phyloP scores from a whole-genome alignment of 1,140 invertebrate species.

The Drosophila willistoni region DNA sequence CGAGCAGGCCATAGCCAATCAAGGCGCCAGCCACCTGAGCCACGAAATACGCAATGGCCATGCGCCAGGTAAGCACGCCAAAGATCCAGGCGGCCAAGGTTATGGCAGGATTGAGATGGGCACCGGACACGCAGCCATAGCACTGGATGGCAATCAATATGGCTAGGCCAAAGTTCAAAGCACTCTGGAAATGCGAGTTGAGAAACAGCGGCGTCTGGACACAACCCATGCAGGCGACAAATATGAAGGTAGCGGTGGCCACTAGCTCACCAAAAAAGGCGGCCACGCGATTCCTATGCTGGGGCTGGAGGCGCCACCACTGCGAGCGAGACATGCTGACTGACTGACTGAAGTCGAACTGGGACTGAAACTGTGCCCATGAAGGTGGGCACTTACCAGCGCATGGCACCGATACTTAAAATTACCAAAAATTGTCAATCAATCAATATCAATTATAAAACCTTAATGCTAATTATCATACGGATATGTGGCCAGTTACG shows the following conservation, averaged over 20 bases:
- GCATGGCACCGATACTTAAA: conserved; percentile 31
- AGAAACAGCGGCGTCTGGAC: conserved; percentile 67
- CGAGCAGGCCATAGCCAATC: conserved; percentile 87
- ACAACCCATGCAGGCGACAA: conserved; percentile 90
- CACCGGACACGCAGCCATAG: conserved; percentile 92
- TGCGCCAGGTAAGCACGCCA: conserved; percentile 84
- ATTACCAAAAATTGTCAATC: conserved; percentile 49
- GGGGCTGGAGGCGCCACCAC: conserved; percentile 21
- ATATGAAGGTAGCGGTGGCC: conserved; percentile 89
- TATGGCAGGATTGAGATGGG: conserved; percentile 95
- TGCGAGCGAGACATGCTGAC: not conserved
- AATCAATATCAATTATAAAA: conserved; percentile 79
- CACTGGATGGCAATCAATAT: conserved; percentile 85
- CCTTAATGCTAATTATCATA: conserved; percentile 77
- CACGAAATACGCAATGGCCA: conserved; percentile 88
- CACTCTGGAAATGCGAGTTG: conserved; percentile 61
- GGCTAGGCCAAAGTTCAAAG: conserved; percentile 69
- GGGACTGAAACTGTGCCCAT: conserved; percentile 26
- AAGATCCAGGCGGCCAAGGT: conserved; percentile 87
- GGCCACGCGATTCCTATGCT: conserved; percentile 30
- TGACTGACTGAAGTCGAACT: not conserved
- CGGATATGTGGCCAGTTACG: conserved; percentile 44
- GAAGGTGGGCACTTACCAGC: conserved; percentile 55
- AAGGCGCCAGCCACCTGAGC: conserved; percentile 89
- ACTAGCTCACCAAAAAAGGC: conserved; percentile 86